phyloP scores from a whole-genome alignment of 1,140 invertebrate genomes.

The Drosophila carrolli region DNA sequence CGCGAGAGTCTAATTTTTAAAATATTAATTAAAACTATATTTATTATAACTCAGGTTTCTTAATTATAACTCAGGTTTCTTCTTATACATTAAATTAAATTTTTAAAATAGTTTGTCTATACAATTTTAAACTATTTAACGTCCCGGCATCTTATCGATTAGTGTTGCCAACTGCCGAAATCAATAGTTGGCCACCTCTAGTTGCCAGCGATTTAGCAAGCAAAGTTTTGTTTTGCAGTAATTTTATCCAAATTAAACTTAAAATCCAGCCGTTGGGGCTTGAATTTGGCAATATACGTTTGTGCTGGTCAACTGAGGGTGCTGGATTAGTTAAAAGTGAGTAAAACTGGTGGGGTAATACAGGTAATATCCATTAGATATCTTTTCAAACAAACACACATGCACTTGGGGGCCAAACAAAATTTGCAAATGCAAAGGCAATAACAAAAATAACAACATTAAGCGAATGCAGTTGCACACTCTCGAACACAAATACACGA shows the following conservation, averaged over 20 bases:
- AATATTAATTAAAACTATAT: not conserved
- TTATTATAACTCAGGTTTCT: not conserved
- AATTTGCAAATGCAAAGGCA: slow-evolving; percentile 48
- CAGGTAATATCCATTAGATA: not conserved
- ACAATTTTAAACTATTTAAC: not conserved
- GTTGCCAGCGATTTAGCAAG: slow-evolving; percentile 38
- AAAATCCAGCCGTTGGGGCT: slow-evolving; percentile 13
- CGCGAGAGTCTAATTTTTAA: no score
- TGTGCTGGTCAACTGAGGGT: slow-evolving; percentile 1
- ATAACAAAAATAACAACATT: slow-evolving; percentile 47
- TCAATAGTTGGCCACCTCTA: slow-evolving; percentile 9
- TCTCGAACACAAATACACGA: slow-evolving; percentile 14
- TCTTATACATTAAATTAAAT: not conserved
- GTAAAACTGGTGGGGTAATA: slow-evolving; percentile 15
- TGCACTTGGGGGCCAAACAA: slow-evolving; percentile 36
- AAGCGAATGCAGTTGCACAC: slow-evolving; percentile 42
- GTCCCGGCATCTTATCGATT: slow-evolving; percentile 7
- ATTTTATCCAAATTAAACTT: slow-evolving; percentile 26
- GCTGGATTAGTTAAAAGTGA: slow-evolving; percentile 44
- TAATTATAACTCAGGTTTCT: no score
- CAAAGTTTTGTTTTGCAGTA: slow-evolving; percentile 31
- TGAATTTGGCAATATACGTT: not conserved
- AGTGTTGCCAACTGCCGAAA: not conserved
- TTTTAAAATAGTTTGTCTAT: not conserved
- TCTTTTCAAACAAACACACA: slow-evolving; percentile 23